Conservation (phyloP, 2,797 vertebrate species). For the Crenuchus spilurus region DNA sequence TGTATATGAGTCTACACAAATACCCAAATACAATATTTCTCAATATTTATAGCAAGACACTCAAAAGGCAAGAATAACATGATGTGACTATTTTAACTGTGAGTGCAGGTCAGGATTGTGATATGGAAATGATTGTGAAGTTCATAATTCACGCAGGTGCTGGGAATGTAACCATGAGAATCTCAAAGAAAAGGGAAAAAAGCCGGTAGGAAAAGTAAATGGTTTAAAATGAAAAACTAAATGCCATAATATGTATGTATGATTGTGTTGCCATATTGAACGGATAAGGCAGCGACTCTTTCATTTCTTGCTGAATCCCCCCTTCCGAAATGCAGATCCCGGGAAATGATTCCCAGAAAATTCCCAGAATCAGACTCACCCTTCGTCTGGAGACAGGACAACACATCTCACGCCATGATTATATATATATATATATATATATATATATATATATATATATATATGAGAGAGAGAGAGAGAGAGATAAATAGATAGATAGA, state of each 20-base stretch:
- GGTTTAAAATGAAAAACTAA: slow-evolving; percentile 34
- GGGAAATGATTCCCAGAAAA: slow-evolving; percentile 50
- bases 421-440: too few relatives aligned
- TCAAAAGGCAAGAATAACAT: not conserved
- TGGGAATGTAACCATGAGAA: not conserved
- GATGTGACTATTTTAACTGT: not conserved
- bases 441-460: too few relatives aligned
- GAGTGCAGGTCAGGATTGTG: not conserved
- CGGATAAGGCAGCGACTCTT: slow-evolving; percentile 37
- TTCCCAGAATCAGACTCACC: slow-evolving; percentile 23
- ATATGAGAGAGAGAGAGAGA: slow-evolving; percentile 3
- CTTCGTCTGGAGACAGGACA: slow-evolving; percentile 26
- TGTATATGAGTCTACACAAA: too few relatives aligned
- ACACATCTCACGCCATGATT: slow-evolving; percentile 37
- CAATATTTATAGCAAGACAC: too few relatives aligned
- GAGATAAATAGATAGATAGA: slow-evolving; percentile 11
- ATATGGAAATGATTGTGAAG: not conserved
- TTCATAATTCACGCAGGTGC: not conserved
- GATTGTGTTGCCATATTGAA: slow-evolving; percentile 17
- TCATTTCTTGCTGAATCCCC: slow-evolving; percentile 39
- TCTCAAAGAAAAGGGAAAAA: not conserved
- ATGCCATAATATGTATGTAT: slow-evolving; percentile 24
- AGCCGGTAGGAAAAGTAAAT: slow-evolving; percentile 14
- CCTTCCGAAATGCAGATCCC: slow-evolving; percentile 35
- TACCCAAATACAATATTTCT: too few relatives aligned